phyloP scores from a whole-genome alignment of 2,888 invertebrate genomes.

The Scotopteryx bipunctaria region DNA sequence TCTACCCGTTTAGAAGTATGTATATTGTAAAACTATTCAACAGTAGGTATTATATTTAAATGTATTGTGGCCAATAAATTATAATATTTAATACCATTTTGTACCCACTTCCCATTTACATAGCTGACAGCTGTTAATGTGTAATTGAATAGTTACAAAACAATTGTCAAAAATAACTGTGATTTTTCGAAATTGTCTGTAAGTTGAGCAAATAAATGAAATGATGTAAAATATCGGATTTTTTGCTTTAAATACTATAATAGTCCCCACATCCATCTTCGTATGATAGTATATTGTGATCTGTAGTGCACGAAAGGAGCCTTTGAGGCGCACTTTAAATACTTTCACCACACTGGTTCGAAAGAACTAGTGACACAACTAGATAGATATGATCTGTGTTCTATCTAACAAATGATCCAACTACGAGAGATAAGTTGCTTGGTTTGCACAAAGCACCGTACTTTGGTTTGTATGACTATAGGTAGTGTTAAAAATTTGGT shows the following conservation, averaged over 20 bases:
- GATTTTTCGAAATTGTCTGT: conserved; percentile 83
- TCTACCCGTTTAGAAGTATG: conserved; percentile 57
- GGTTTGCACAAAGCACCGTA: no score
- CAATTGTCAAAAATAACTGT: conserved; percentile 82
- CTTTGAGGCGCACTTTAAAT: no score
- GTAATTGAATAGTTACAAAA: conserved; percentile 76
- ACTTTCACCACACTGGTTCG: no score
- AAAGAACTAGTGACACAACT: no score
- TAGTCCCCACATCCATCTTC: no score
- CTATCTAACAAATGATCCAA: no score
- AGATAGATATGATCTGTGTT: no score
- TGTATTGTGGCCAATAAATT: conserved; percentile 80
- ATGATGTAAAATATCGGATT: conserved; percentile 54
- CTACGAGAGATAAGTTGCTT: no score
- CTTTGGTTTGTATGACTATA: no score
- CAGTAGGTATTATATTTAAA: conserved; percentile 61
- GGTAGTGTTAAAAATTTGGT: no score
- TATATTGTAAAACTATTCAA: conserved; percentile 66
- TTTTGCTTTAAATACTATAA: conserved; percentile 13
- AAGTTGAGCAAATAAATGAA: conserved; percentile 83
- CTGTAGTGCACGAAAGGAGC: no score
- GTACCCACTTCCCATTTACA: conserved; percentile 79
- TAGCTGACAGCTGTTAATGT: conserved; percentile 72
- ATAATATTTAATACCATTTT: conserved; percentile 81
- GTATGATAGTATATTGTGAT: no score